A percentile compares a stretch with the other conserved stretches of the same genome.
These are phyloP conservation scores for Brachionus rotundiformis DNA, from an alignment of 1,140 invertebrate genomes.

Conservation along the genomic window DNA sequence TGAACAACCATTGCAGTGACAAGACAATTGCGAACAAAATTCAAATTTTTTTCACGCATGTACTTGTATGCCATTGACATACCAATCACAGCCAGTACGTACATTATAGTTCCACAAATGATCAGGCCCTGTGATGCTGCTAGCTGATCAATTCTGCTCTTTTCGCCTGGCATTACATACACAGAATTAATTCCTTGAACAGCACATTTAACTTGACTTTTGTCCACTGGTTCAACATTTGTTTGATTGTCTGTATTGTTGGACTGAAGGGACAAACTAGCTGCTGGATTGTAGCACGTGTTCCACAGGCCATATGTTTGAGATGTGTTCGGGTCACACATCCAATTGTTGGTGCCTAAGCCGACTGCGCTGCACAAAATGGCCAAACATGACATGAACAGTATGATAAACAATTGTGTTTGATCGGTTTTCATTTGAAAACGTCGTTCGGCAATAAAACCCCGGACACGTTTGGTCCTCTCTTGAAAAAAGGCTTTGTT, in stretches of 20 bases:
- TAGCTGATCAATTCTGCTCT: constrained; percentile 28
- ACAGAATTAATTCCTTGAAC: background rate
- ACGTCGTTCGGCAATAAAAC: background rate
- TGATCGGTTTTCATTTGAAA: constrained; percentile 7
- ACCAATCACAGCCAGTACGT: background rate
- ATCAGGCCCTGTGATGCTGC: constrained; percentile 12
- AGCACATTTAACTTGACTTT: background rate
- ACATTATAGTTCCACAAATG: constrained; percentile 7
- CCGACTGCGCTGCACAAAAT: background rate
- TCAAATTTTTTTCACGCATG: constrained; percentile 19
- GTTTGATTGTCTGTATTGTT: constrained; percentile 11
- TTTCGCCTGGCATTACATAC: background rate
- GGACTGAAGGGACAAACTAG: background rate
- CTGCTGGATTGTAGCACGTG: background rate
- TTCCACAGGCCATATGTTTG: constrained; percentile 26
- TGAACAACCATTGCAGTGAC: constrained; percentile 40
- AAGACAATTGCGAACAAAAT: constrained; percentile 33
- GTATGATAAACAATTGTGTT: constrained; percentile 30
- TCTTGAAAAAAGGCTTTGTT: constrained; percentile 34
- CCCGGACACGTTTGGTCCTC: background rate
- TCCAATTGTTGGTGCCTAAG: constrained; percentile 13
- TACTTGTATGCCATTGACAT: constrained; percentile 34
- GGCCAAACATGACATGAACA: constrained; percentile 18
- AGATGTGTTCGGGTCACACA: constrained; percentile 27
- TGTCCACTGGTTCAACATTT: background rate